Conservation (phyloP, 37 sponge, comb jelly and placozoan species). For the Petrosia ficiformis region DNA sequence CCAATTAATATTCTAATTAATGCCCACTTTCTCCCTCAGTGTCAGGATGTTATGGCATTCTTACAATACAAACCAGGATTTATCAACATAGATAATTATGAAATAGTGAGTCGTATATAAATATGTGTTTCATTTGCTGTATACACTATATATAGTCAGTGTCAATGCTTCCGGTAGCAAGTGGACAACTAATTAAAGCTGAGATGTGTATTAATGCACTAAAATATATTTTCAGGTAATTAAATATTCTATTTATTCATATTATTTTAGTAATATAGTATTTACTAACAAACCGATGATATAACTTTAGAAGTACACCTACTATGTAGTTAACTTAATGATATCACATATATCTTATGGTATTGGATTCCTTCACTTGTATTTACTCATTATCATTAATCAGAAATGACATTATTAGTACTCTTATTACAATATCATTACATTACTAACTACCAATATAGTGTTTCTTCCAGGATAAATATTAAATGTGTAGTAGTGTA, state of each 20-base stretch:
- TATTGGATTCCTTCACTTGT: too few relatives aligned
- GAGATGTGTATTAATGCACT: constrained; percentile 65
- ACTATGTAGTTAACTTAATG: too few relatives aligned
- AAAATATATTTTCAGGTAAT: constrained; percentile 62
- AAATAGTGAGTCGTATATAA: constrained; percentile 29
- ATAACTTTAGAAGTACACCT: too few relatives aligned
- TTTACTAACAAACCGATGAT: too few relatives aligned
- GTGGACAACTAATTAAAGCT: constrained; percentile 16
- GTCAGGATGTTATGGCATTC: constrained; percentile 80
- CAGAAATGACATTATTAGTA: too few relatives aligned
- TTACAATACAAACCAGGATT: constrained; percentile 49
- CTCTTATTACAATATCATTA: too few relatives aligned
- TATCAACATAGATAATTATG: constrained; percentile 44
- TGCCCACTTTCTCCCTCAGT: constrained; percentile 36
- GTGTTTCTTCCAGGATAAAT: too few relatives aligned
- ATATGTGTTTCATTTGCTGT: background rate
- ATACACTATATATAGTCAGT: constrained; percentile 1
- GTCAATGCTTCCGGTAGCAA: background rate
- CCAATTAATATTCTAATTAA: background rate
- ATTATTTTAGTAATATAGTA: background rate
- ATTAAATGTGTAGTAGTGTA: too few relatives aligned
- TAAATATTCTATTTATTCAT: background rate
- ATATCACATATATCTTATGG: too few relatives aligned
- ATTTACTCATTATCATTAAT: too few relatives aligned
- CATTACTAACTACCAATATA: too few relatives aligned